Conservation (phyloP, 2,797 vertebrate species). For the Thalassophryne amazonica region DNA sequence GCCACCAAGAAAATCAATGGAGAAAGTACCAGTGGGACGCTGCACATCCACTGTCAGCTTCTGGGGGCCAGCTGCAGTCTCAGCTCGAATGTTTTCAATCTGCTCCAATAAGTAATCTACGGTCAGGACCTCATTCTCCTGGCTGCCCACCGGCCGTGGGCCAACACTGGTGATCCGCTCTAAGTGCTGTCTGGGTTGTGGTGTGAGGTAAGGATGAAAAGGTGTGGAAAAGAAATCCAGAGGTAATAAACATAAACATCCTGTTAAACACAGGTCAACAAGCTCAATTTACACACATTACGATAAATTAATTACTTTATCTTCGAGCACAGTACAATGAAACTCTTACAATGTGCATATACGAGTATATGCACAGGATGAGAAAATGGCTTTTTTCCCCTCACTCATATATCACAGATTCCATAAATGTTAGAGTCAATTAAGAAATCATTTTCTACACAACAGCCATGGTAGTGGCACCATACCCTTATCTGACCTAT, state of each 20-base stretch:
- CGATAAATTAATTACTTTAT: no score
- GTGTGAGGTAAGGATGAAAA: constrained; percentile 20
- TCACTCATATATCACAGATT: no score
- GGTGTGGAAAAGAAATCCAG: no score
- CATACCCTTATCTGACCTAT: no score
- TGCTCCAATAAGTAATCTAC: constrained; percentile 90
- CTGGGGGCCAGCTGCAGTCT: constrained; percentile 74
- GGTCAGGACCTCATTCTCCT: constrained; percentile 89
- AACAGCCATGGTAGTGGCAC: no score
- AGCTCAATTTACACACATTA: no score
- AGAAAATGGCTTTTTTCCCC: no score
- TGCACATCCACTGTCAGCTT: constrained; percentile 86
- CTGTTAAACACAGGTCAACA: neutral
- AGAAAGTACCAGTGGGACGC: constrained; percentile 92
- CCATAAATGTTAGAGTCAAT: no score
- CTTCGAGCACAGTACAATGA: no score
- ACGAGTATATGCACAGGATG: no score
- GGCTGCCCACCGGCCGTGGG: constrained; percentile 90
- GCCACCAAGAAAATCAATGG: constrained; percentile 93
- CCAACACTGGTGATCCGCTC: constrained; percentile 90
- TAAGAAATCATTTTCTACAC: no score
- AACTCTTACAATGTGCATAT: no score
- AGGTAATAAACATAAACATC: neutral
- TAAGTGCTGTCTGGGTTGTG: constrained; percentile 82
- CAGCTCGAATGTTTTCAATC: constrained; percentile 79